These are phyloP conservation scores for Eristalis intricaria DNA, from an alignment of 2,888 invertebrate species.

Conservation along the genomic window DNA sequence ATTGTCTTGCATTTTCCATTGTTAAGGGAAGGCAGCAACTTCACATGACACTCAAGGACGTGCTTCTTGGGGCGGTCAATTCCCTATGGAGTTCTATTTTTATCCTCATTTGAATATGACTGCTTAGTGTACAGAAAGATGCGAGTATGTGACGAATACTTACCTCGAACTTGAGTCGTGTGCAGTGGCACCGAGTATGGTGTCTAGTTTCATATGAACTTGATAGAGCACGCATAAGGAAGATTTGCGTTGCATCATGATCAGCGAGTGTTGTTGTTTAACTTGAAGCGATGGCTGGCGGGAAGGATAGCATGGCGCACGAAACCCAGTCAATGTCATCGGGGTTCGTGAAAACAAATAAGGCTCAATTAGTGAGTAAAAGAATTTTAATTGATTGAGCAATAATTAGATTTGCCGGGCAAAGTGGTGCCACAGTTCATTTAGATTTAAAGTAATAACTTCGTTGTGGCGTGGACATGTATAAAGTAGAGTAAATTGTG, in stretches of 20 bases:
- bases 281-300: neutral
- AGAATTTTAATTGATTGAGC: slow-evolving; percentile 19
- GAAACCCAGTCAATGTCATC: neutral
- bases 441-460: neutral
- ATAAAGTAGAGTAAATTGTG: neutral
- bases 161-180: neutral
- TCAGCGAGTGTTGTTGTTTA: neutral
- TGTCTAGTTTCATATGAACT: slow-evolving; percentile 33
- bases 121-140: neutral
- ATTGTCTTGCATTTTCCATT: neutral
- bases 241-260: slow-evolving; percentile 2
- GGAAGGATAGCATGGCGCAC: neutral
- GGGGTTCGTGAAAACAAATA: neutral
- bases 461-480: neutral
- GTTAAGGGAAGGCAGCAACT: neutral
- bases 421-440: neutral
- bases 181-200: neutral
- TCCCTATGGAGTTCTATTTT: slow-evolving; percentile 32
- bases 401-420: slow-evolving; percentile 15
- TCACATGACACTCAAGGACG: slow-evolving; percentile 16
- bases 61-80: slow-evolving; percentile 23
- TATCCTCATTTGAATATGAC: slow-evolving; percentile 13
- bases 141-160: neutral
- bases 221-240: slow-evolving; percentile 35
- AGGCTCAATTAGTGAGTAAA: slow-evolving; percentile 11